These are phyloP conservation scores for Papilio aristodemus DNA, from an alignment of 1,140 invertebrate species.

Conservation along the genomic window DNA sequence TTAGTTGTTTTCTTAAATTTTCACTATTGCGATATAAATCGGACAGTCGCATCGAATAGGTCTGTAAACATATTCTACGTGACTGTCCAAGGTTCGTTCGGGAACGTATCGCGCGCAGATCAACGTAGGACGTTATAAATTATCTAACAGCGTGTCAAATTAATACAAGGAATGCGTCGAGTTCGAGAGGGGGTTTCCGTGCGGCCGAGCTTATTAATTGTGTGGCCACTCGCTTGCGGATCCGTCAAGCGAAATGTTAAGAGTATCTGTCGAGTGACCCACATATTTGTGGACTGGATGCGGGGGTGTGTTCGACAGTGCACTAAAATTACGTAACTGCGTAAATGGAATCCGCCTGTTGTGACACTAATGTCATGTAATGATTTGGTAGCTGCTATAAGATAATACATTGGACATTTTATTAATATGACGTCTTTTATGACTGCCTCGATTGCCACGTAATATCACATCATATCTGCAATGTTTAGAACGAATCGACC, in stretches of 20 bases:
- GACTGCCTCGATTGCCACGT: too few relatives aligned
- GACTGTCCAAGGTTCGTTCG: constrained; percentile 35
- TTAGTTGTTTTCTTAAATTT: too few relatives aligned
- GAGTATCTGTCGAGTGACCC: constrained; percentile 54
- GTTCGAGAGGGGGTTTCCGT: constrained; percentile 61
- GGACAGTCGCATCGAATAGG: too few relatives aligned
- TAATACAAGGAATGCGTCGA: constrained; percentile 75
- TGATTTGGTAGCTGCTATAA: neutral
- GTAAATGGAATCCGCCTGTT: neutral
- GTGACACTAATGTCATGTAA: constrained; percentile 13
- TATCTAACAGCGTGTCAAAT: constrained; percentile 79
- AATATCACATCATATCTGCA: too few relatives aligned
- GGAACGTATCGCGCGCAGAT: constrained; percentile 53
- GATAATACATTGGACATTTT: too few relatives aligned
- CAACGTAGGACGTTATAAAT: constrained; percentile 79
- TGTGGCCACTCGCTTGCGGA: constrained; percentile 65
- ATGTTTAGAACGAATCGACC: too few relatives aligned
- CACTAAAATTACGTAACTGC: constrained; percentile 25
- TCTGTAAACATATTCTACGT: constrained; percentile 15
- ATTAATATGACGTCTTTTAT: too few relatives aligned
- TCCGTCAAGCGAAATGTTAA: constrained; percentile 61
- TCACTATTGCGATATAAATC: too few relatives aligned
- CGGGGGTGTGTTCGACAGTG: constrained; percentile 27
- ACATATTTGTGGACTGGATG: constrained; percentile 42
- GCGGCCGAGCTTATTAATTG: constrained; percentile 67